Evolutionary conservation across 2,888 invertebrate genomes (phyloP), one percentile per base, ranked within the genome.

Genomic region (Drosophila hamatofila): DNA sequence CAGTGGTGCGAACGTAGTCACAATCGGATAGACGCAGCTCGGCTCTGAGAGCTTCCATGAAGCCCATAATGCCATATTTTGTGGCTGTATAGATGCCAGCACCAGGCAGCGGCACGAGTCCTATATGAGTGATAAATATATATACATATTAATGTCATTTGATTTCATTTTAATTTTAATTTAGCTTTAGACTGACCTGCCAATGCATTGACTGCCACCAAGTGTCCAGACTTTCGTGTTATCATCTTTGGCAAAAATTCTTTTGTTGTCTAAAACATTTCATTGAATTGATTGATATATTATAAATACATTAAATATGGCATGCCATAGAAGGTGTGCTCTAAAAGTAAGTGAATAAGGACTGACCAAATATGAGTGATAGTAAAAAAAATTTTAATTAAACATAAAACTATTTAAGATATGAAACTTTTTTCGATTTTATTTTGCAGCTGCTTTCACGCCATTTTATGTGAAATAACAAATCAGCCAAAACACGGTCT

Each of bases 201-300:
- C 60, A 93, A 82, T 3, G 93, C 93, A 2, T 93, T 92, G 11
- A 93, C 92, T 14, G 93, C 93, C n/a, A 93, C 92, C 73, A 94
- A 91, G 72, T 93, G 93, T 3, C 93, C 93, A 6, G 91, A 89
- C 72, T 92, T 92, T 39, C 92, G 80, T 52, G 90, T 81, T 35
- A 93, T 90, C 94, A 94, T 94, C 65, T 91, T 92, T 0, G 93
- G 92, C 48, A 94, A 72, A 77, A 93, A 93, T 51, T 92, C 92
- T 65, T 93, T 92, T 23, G 93, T 91, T 44, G 92, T 93, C 93
- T 94, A 69, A 25, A 71, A 27, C 72, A 64, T 25, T 1, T 4
- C 0, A 27, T 9, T 48, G 2, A 27, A 48, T 16, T 21, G 0
- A 23, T 44, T 33, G 14, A 35, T 4, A 23, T 16, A 16, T 8